These are phyloP conservation scores for Byasa hedistus DNA, from an alignment of 2,888 invertebrate species.

Conservation along the genomic window DNA sequence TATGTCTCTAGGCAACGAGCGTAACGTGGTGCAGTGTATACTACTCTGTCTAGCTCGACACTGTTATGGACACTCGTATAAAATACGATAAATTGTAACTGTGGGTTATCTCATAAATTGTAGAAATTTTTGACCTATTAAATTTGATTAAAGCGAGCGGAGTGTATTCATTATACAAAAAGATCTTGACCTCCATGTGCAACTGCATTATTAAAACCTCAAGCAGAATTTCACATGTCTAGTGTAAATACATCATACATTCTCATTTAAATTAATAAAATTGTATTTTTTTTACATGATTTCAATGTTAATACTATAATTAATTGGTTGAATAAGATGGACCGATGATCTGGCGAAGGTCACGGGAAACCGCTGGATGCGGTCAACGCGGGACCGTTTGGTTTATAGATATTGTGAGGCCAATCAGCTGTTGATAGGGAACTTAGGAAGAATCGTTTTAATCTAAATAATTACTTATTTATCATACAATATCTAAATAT, in stretches of 20 bases:
- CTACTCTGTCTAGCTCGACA: too few relatives aligned
- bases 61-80: too few relatives aligned
- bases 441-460: not conserved
- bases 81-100: too few relatives aligned
- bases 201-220: not conserved
- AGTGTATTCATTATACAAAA: slow-evolving; percentile 1
- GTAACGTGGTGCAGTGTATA: too few relatives aligned
- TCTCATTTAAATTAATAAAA: not conserved
- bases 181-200: not conserved
- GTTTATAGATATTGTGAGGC: too few relatives aligned
- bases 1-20: too few relatives aligned
- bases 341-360: too few relatives aligned
- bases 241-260: not conserved
- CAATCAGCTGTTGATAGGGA: too few relatives aligned
- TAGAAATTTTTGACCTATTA: not conserved
- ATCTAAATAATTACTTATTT: not conserved
- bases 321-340: not conserved
- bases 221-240: not conserved
- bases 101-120: not conserved
- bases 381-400: too few relatives aligned
- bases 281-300: not conserved
- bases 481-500: slow-evolving; percentile 3
- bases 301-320: not conserved
- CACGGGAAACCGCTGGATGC: too few relatives aligned
- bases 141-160: not conserved